These are phyloP conservation scores for Ferrisia virgata DNA, from an alignment of 2,888 invertebrate species.

Conservation along the genomic window DNA sequence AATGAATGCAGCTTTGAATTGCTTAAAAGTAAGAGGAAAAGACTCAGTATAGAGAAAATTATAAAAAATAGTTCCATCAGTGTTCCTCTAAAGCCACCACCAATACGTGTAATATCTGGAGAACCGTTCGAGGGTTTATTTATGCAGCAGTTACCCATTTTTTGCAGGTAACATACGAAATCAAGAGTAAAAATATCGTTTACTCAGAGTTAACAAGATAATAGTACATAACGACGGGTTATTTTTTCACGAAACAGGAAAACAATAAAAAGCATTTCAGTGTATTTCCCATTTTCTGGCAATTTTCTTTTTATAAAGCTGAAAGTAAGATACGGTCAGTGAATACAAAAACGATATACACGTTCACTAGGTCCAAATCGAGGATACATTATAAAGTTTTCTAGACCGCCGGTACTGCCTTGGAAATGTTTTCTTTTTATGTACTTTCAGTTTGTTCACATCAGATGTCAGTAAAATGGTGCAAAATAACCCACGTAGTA, in stretches of 20 bases:
- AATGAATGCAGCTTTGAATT: too few species aligned
- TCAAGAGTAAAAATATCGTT: not conserved
- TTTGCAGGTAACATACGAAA: not conserved
- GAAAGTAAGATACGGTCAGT: slow-evolving; percentile 41
- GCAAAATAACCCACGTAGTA: not conserved
- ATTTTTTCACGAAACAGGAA: slow-evolving; percentile 5
- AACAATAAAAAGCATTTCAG: slow-evolving; percentile 37
- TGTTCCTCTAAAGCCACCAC: too few species aligned
- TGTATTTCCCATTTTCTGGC: slow-evolving; percentile 32
- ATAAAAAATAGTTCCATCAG: too few species aligned
- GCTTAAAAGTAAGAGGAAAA: too few species aligned
- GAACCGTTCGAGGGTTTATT: not conserved
- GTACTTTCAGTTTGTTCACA: not conserved
- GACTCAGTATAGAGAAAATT: too few species aligned
- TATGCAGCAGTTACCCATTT: not conserved
- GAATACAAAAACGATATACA: slow-evolving; percentile 39
- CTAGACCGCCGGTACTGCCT: slow-evolving; percentile 1
- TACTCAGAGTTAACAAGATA: slow-evolving; percentile 24
- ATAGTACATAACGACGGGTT: not conserved
- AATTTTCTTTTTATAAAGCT: slow-evolving; percentile 36
- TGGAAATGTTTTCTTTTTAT: slow-evolving; percentile 19
- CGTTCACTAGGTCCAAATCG: not conserved
- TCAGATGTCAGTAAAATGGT: not conserved
- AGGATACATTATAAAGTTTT: slow-evolving; percentile 10
- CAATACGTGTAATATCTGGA: too few species aligned